Percentiles rank a stretch among this genome's conserved stretches.
Conservation (phyloP, 2,113 vertebrate genomes). For the Sceloporus tristichus region DNA sequence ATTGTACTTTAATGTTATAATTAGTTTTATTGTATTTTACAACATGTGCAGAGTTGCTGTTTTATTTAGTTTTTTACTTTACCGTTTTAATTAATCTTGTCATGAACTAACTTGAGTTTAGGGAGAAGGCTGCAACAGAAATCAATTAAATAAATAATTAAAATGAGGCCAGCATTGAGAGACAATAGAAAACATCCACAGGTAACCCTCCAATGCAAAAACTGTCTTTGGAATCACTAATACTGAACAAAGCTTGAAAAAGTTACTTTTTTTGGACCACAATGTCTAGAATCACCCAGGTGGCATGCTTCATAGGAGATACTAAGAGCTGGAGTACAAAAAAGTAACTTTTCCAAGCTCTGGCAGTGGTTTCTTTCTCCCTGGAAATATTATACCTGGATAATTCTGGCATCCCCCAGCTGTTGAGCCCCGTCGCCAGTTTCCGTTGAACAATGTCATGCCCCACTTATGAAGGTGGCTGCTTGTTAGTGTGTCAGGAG, state of each 20-base stretch:
- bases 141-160: not conserved
- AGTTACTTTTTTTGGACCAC: too few species aligned
- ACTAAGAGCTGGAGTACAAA: too few species aligned
- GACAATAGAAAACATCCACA: not conserved
- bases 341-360: too few species aligned
- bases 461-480: slow-evolving; percentile 79
- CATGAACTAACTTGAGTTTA: not conserved
- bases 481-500: slow-evolving; percentile 80
- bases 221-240: not conserved
- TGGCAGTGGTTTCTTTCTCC: slow-evolving; percentile 18
- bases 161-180: not conserved
- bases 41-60: too few species aligned
- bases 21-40: not conserved
- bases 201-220: not conserved
- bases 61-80: not conserved
- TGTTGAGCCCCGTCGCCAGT: slow-evolving; percentile 83
- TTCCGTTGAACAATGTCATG: slow-evolving; percentile 79
- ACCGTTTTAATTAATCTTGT: not conserved
- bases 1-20: not conserved
- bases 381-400: slow-evolving; percentile 67
- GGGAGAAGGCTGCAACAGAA: too few species aligned
- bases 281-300: too few species aligned
- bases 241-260: not conserved
- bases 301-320: too few species aligned
- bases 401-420: slow-evolving; percentile 84